A percentile compares a stretch with the other conserved stretches of the same genome.
Conservation (phyloP, 2,113 vertebrate species). For the Ceratotherium simum region DNA sequence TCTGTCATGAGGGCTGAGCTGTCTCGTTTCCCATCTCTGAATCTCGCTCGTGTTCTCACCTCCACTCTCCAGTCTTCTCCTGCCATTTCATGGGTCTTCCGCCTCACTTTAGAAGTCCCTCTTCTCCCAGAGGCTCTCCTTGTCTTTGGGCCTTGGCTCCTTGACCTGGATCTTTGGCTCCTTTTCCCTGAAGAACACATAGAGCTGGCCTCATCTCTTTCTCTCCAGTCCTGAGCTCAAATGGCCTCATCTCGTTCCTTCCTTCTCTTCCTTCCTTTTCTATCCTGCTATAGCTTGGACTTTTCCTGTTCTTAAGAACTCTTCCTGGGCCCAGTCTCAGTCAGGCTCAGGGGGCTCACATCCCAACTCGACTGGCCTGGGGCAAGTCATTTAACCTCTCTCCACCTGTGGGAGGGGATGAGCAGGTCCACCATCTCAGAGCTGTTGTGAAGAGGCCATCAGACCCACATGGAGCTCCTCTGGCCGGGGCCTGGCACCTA, state of each 20-base stretch:
- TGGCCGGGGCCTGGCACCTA: not conserved
- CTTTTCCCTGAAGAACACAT: not conserved
- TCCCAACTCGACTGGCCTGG: not conserved
- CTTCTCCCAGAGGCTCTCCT: not conserved
- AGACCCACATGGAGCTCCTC: not conserved
- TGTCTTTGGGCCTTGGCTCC: not conserved
- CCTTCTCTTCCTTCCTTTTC: not conserved
- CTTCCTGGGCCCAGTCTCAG: not conserved
- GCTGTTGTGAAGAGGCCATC: not conserved
- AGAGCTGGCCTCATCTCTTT: not conserved
- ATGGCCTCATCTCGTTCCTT: fast-evolving
- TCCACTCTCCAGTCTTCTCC: not conserved
- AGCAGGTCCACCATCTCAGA: not conserved
- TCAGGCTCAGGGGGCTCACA: not conserved
- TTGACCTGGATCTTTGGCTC: not conserved
- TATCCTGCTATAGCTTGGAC: not conserved
- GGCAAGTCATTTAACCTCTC: not conserved
- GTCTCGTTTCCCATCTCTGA: not conserved
- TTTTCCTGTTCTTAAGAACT: not conserved
- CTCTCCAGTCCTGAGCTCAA: not conserved
- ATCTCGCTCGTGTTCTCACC: not conserved
- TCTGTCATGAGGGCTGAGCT: not conserved
- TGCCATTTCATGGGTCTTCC: fast-evolving
- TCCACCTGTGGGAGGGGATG: not conserved
- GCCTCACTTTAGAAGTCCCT: not conserved